Conservation (phyloP, 2,113 vertebrate species). For the Pygoscelis adeliae region DNA sequence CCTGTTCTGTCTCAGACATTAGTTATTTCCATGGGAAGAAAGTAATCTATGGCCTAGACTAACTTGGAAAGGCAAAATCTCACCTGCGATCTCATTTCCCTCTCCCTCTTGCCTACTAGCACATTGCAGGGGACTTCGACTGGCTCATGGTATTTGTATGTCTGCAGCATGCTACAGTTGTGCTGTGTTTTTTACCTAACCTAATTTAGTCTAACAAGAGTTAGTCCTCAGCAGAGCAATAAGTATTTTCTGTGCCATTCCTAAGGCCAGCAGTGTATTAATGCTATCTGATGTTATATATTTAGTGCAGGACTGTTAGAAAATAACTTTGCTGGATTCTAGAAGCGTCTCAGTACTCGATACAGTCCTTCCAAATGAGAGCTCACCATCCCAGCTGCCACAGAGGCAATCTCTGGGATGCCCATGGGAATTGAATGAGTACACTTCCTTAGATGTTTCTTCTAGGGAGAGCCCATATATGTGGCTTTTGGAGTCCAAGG, state of each 20-base stretch:
- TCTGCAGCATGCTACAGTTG: neutral
- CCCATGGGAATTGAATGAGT: neutral
- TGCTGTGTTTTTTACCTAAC: neutral
- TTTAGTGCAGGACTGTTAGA: neutral
- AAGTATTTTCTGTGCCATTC: neutral
- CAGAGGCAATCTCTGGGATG: neutral
- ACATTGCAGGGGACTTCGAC: neutral
- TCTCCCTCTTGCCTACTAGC: neutral
- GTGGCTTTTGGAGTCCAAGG: neutral
- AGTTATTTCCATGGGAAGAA: neutral
- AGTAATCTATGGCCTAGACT: neutral
- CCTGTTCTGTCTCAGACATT: neutral
- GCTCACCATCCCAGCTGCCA: neutral
- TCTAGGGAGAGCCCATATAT: neutral
- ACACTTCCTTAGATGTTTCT: neutral
- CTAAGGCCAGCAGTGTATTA: neutral
- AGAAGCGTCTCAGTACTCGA: neutral
- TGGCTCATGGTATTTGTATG: neutral
- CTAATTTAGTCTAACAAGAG: neutral
- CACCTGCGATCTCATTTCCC: neutral
- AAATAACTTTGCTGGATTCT: neutral
- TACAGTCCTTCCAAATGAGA: neutral
- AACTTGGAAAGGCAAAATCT: neutral
- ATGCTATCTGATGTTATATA: neutral
- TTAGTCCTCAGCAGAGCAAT: neutral